Percentiles rank a stretch among this genome's conserved stretches.
Evolutionary conservation across 1,140 invertebrate genomes (phyloP).

Genomic region (Drosophila neocordata): DNA sequence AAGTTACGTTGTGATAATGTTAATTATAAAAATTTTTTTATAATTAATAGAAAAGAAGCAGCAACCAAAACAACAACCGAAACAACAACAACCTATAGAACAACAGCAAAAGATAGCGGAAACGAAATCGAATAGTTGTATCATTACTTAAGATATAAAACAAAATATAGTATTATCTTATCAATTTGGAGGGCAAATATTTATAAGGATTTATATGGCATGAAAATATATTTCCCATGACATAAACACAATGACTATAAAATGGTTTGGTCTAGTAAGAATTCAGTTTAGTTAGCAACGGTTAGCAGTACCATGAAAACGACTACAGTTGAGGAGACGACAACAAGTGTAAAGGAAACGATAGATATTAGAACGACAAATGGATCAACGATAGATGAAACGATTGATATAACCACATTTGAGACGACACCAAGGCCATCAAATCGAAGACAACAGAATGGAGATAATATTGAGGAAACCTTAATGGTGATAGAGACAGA

Average conservation of each 20-base stretch:
- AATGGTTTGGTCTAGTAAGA: constrained; percentile 32
- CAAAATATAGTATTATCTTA: constrained; percentile 53
- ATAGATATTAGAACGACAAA: constrained; percentile 48
- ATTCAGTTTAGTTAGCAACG: constrained; percentile 49
- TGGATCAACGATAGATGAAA: constrained; percentile 39
- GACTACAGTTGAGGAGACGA: constrained; percentile 55
- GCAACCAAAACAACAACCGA: not conserved
- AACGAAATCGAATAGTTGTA: constrained; percentile 56
- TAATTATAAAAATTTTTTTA: not conserved
- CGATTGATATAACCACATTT: constrained; percentile 44
- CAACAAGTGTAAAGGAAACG: constrained; percentile 43
- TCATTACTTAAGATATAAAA: constrained; percentile 53
- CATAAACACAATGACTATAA: constrained; percentile 70
- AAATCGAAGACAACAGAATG: constrained; percentile 1
- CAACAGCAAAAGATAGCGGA: constrained; percentile 16
- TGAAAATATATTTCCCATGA: constrained; percentile 74
- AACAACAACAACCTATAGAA: too few relatives aligned
- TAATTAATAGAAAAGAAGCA: constrained; percentile 22
- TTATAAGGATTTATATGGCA: constrained; percentile 59
- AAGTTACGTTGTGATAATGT: constrained; percentile 5
- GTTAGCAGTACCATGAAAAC: constrained; percentile 43
- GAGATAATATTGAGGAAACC: not conserved
- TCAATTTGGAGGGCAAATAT: constrained; percentile 29
- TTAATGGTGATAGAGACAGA: not conserved
- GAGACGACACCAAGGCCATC: constrained; percentile 30